Evolutionary conservation across 1,140 invertebrate genomes (phyloP), one percentile per base, ranked within the genome.

Genomic region (Lanistes nyassanus): DNA sequence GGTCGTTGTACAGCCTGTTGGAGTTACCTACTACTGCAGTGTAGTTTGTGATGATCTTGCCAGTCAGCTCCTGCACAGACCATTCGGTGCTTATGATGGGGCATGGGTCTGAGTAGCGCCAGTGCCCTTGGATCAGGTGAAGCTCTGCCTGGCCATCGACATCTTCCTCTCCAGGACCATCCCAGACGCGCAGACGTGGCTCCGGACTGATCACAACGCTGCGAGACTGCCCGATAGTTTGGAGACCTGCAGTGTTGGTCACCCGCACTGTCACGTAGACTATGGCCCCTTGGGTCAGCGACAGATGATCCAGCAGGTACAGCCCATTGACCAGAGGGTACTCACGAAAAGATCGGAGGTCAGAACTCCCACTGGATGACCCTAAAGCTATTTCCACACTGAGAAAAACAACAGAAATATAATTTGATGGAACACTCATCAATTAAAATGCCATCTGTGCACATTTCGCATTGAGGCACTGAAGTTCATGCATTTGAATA

Each of bases 231-330:
- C 70, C 29, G 37, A 74, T 60, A 23, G n/a, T 29, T 51, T 77
- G 80, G 11, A 83, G 69, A n/a, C 81, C 80, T 21, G 75, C 81
- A 23, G 51, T 79, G 74, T 83, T 83, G 34, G 53, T 80, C 16
- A 75, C 65, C 42, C 73, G 56, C 2, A 76, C 77, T 9, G 77
- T 81, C 6, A 67, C 80, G 42, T 74, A 79, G 19, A 82, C 64
- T 5, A 34, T 68, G 21, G 73, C 36, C 19, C 79, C 81, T 58
- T 65, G 42, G 37, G 47, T 42, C n/a, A 80, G 34, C 6, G 47
- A 39, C 29, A 80, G 47, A 51, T 67, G 62, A 29, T 72, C 56
- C 58, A 80, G 26, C 23, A 58, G 21, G 58, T 74, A 75, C n/a
- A 67, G 64, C 34, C 72, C 69, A 69, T 74, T 53, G 7, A 47